Evolutionary conservation across 1,140 invertebrate species (phyloP), one percentile per base, ranked within the genome.

Genomic region (Brachionus rotundiformis): DNA sequence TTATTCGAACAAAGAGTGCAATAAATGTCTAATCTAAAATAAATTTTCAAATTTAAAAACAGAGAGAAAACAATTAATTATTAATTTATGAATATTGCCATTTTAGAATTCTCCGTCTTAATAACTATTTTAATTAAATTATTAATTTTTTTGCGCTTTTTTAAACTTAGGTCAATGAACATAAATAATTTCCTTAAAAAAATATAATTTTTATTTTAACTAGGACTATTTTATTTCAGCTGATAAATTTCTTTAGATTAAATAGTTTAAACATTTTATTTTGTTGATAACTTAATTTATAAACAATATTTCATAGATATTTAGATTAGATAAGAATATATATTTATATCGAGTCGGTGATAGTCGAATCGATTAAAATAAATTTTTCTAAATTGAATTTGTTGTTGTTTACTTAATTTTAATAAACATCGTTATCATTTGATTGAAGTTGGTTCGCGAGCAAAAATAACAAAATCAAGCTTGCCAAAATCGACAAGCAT

Each of bases 121-220:
- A 11, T 39, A 39, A 49, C 6, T 16, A 6, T 49, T 49, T 54
- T 54, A 5, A 54, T 16, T 16, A 54, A 54, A 54, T 54, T 54
- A 54, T n/a, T n/a, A n/a, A n/a, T 54, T 54, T 54, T 54, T 54
- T 54, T 54, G 47, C 47, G 47, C 47, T 54, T 25, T 54, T 54
- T 23, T 54, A 19, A 19, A 54, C 47, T 19, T 19, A 54, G 47
- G 47, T 54, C 47, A 54, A 54, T 16, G 47, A 54, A 54, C 47
- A 54, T 23, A 54, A 54, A 19, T 25, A 54, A 54, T 54, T 54
- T 1, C 2, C 19, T 54, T 19, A 2, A 19, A 1, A 16, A 49
- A 16, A 49, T 49, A 8, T 54, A 19, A 54, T 54, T 54, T 54
- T 3, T 11, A 41, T 41, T 54, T 8, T 54, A 19, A 1, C 5